phyloP scores from a whole-genome alignment of 2,797 vertebrate genomes.

The Eutrigla gurnardus region DNA sequence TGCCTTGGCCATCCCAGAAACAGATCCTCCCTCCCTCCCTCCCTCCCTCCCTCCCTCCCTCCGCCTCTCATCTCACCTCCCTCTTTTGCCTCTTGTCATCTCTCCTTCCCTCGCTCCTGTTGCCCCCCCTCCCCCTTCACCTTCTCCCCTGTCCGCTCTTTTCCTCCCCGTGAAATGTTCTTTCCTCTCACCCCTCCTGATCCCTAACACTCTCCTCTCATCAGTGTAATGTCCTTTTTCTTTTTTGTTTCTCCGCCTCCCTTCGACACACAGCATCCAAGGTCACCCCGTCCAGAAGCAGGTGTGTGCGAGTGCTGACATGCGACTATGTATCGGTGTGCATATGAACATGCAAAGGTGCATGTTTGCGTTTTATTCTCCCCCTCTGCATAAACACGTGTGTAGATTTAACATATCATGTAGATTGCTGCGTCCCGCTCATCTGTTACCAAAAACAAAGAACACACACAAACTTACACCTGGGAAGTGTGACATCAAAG shows the following conservation, averaged over 20 bases:
- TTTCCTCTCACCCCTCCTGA: constrained; percentile 41
- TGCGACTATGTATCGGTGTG: constrained; percentile 29
- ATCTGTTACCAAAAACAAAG: constrained; percentile 17
- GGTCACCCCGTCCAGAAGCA: constrained; percentile 78
- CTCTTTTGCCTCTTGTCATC: constrained; percentile 52
- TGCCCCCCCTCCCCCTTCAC: constrained; percentile 21
- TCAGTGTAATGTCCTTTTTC: constrained; percentile 66
- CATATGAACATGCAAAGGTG: constrained; percentile 31
- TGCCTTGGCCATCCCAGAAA: constrained; percentile 71
- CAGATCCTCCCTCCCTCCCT: constrained; percentile 58
- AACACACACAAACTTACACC: constrained; percentile 39
- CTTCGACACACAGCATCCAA: constrained; percentile 73
- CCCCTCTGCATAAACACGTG: neutral
- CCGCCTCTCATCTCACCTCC: constrained; percentile 41
- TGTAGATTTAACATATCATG: neutral
- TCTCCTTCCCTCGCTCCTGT: constrained; percentile 47
- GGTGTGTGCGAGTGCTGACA: constrained; percentile 50
- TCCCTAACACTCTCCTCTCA: constrained; percentile 50
- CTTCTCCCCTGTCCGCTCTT: constrained; percentile 1
- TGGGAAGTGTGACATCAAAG: constrained; percentile 51
- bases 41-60: constrained; percentile 40
- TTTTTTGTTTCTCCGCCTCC: constrained; percentile 41
- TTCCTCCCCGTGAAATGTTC: constrained; percentile 50
- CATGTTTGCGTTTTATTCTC: constrained; percentile 24
- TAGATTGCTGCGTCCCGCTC: constrained; percentile 3